Evolutionary conservation across 2,888 invertebrate genomes (phyloP).

Genomic region (Agonopterix heracliana): DNA sequence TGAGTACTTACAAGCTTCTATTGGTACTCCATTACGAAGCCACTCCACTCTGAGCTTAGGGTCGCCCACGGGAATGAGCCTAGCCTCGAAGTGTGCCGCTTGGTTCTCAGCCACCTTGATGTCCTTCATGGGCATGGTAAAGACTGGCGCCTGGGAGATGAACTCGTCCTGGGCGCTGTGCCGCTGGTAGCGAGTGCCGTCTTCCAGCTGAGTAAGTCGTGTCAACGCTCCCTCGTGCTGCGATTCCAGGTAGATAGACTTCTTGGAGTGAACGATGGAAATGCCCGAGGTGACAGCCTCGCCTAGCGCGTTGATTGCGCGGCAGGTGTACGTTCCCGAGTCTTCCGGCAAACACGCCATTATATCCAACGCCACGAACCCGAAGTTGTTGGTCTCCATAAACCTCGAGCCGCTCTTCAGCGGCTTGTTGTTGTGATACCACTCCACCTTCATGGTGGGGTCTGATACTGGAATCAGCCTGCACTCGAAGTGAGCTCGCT

Average conservation of each 20-base stretch:
- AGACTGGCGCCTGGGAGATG: slow-evolving; percentile 91
- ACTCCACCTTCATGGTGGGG: slow-evolving; percentile 94
- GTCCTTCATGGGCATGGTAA: slow-evolving; percentile 93
- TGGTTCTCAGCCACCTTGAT: slow-evolving; percentile 91
- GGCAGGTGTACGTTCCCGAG: slow-evolving; percentile 95
- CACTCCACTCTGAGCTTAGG: slow-evolving; percentile 94
- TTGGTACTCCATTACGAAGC: slow-evolving; percentile 93
- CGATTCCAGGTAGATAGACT: slow-evolving; percentile 90
- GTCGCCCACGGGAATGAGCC: slow-evolving; percentile 96
- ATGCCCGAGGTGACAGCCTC: slow-evolving; percentile 95
- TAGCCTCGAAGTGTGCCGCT: slow-evolving; percentile 95
- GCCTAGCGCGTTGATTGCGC: slow-evolving; percentile 93
- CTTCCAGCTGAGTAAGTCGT: slow-evolving; percentile 88
- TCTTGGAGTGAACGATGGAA: slow-evolving; percentile 87
- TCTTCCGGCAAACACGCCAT: slow-evolving; percentile 97
- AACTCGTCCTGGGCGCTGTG: slow-evolving; percentile 85
- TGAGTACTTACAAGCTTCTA: slow-evolving; percentile 85
- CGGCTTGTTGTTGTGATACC: slow-evolving; percentile 94
- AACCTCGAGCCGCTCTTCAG: slow-evolving; percentile 96
- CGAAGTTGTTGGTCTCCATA: slow-evolving; percentile 97
- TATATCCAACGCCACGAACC: slow-evolving; percentile 97
- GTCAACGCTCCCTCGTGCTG: slow-evolving; percentile 91
- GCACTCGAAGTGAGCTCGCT: slow-evolving; percentile 96
- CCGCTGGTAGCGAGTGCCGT: slow-evolving; percentile 83
- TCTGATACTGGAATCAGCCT: slow-evolving; percentile 96